A percentile compares a stretch with the other conserved stretches of the same genome.
These are phyloP conservation scores for Leptodactylus fallax DNA, from an alignment of 2,797 vertebrate genomes.

Conservation along the genomic window DNA sequence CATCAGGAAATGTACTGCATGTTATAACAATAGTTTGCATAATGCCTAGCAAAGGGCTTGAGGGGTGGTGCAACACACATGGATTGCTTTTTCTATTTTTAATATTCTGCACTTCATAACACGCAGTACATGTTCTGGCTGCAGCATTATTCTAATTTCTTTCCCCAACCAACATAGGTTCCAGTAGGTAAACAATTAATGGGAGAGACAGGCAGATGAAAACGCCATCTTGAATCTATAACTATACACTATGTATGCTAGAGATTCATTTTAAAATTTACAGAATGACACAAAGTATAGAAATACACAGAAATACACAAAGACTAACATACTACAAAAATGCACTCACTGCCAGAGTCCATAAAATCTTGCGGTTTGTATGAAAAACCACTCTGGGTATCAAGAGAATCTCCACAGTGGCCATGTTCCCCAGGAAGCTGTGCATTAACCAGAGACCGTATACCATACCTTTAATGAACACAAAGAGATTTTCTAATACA, in stretches of 20 bases:
- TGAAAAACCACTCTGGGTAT: slow-evolving; percentile 80
- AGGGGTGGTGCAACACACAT: not conserved
- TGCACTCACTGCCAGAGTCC: slow-evolving; percentile 81
- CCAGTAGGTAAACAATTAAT: not conserved
- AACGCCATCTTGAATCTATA: not conserved
- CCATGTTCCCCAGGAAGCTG: slow-evolving; percentile 83
- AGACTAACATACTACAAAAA: not conserved
- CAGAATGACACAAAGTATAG: too few species aligned
- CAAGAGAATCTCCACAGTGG: slow-evolving; percentile 79
- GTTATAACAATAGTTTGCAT: too few species aligned
- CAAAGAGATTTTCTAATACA: not conserved
- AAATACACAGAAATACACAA: too few species aligned
- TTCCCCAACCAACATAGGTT: not conserved
- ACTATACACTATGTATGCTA: not conserved
- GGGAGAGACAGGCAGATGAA: too few species aligned
- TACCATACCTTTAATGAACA: slow-evolving; percentile 74
- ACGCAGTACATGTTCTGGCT: not conserved
- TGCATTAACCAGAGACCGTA: slow-evolving; percentile 83
- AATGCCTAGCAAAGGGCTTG: too few species aligned
- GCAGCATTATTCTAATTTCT: not conserved
- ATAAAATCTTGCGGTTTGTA: slow-evolving; percentile 84
- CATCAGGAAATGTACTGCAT: too few species aligned
- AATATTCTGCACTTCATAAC: not conserved
- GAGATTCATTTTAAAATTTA: too few species aligned
- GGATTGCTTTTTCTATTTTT: not conserved